Conservation (phyloP, 2,797 vertebrate genomes). For the Syngnathus rostellatus region DNA sequence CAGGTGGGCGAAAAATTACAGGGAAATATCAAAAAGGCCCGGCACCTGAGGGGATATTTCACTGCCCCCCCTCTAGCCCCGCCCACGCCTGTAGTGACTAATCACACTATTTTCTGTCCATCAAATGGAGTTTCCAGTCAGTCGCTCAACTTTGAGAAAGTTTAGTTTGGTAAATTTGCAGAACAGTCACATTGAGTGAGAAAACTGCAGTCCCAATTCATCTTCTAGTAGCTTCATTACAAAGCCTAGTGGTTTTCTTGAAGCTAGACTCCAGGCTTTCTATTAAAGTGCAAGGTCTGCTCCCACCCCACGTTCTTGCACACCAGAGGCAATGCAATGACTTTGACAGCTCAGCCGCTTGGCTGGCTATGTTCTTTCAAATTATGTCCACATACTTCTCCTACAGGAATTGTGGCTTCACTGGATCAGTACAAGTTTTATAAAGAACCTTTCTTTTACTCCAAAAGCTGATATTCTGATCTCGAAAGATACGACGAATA, state of each 20-base stretch:
- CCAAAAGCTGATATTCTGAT: constrained; percentile 1
- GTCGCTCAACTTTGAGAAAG: background rate
- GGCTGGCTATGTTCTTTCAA: constrained; percentile 1
- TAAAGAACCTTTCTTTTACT: background rate
- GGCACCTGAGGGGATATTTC: no score
- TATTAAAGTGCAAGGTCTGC: constrained; percentile 2
- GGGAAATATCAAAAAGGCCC: no score
- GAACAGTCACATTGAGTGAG: background rate
- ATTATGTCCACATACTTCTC: background rate
- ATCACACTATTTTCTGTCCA: no score
- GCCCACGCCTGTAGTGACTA: no score
- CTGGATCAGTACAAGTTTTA: background rate
- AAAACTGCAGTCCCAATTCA: background rate
- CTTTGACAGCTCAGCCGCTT: background rate
- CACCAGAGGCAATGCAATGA: background rate
- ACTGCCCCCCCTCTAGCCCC: no score
- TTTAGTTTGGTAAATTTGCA: background rate
- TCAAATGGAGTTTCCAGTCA: no score
- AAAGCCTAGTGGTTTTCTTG: background rate
- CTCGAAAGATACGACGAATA: background rate
- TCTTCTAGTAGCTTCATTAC: background rate
- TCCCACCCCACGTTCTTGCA: background rate
- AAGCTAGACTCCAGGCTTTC: background rate
- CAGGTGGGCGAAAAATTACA: no score
- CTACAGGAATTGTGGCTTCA: constrained; percentile 1